Evolutionary conservation across 2,113 vertebrate genomes (phyloP).

Genomic region (Trachemys scripta): DNA sequence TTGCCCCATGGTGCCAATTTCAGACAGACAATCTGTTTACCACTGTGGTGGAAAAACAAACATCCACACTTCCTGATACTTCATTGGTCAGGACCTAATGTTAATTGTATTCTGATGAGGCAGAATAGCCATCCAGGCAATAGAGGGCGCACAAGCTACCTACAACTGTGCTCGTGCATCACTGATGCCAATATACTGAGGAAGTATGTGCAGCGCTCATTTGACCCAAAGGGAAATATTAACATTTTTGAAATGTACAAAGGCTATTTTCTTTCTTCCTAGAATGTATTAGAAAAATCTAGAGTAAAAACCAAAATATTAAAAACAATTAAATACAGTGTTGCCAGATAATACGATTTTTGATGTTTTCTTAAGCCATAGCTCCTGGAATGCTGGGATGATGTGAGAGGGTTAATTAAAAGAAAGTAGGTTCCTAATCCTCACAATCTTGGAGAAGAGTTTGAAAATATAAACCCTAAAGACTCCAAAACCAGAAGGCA

Average conservation of each 20-base stretch:
- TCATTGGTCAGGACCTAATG: fast-evolving
- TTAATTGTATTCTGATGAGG: neutral
- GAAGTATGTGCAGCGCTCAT: neutral
- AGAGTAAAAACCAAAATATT: neutral
- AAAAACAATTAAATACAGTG: neutral
- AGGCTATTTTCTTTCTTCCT: neutral
- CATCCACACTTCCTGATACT: neutral
- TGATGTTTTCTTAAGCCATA: neutral
- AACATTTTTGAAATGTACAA: neutral
- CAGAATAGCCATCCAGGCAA: neutral
- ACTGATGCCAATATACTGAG: neutral
- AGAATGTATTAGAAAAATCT: neutral
- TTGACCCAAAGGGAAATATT: neutral
- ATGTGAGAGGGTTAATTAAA: neutral
- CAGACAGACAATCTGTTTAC: neutral
- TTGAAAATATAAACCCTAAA: neutral
- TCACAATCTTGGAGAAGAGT: neutral
- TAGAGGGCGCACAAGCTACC: neutral
- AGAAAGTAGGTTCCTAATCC: neutral
- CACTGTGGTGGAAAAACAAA: neutral
- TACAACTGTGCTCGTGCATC: neutral
- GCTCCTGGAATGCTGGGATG: neutral
- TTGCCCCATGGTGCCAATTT: neutral
- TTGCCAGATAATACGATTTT: neutral
- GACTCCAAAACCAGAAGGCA: neutral